Evolutionary conservation across 1,140 invertebrate species (phyloP), one percentile per base, ranked within the genome.

Genomic region (Lerema accius): DNA sequence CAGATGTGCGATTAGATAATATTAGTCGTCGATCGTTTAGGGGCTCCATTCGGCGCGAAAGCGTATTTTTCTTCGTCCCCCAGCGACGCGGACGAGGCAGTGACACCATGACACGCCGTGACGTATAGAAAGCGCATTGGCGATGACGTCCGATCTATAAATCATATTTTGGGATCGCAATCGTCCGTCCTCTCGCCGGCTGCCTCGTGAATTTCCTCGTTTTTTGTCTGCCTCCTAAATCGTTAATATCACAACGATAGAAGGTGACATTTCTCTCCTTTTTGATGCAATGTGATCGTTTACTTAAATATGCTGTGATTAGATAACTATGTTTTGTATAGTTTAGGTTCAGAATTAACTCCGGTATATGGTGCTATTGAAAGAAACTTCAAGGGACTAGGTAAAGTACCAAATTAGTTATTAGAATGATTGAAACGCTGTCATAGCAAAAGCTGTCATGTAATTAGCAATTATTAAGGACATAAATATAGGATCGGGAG

Each of bases 81-180:
- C 64, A 61, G 48, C 61, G 50, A n/a, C n/a, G n/a, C n/a, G 65
- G 49, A 64, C 65, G 71, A 73, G 68, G 67, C 72, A 71, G 78
- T 85, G 84, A 89, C n/a, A n/a, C n/a, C 84, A 87, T 59, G 76
- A 78, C n/a, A n/a, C n/a, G n/a, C 69, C 63, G 62, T 87, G 84
- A 89, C 78, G 85, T 88, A 86, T 87, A 88, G 82, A 87, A 90
- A 85, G 80, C 85, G 85, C 74, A 88, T 85, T 90, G 87, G 67
- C 78, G 71, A 75, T 88, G 87, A 90, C 87, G 83, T 80, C 70
- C 71, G 72, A 78, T 84, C 85, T 90, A 90, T 90, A 90, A 90
- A 90, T 90, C 85, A 90, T 90, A 86, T 86, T 82, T 82, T 71
- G 82, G 82, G 77, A 76, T 78, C 78, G 78, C 79, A 81, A 79